These are phyloP conservation scores for Gavia stellata DNA, from an alignment of 2,113 vertebrate species.

Conservation along the genomic window DNA sequence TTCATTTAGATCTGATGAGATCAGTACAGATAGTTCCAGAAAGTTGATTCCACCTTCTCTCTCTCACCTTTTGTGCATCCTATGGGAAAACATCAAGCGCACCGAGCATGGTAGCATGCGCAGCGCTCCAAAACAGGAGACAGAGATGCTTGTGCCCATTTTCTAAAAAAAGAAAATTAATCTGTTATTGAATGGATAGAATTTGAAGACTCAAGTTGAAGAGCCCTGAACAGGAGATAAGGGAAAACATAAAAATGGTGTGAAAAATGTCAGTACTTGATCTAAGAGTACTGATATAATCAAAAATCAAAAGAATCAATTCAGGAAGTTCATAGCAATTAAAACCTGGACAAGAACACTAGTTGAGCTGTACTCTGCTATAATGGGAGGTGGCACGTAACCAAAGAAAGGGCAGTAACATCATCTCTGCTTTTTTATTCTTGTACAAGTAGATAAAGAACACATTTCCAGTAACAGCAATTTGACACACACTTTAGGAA, in stretches of 20 bases:
- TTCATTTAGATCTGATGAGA: background rate
- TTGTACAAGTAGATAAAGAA: background rate
- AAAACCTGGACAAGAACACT: background rate
- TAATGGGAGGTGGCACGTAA: background rate
- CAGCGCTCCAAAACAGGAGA: background rate
- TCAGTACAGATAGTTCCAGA: background rate
- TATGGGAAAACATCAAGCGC: background rate
- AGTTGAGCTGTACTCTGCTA: background rate
- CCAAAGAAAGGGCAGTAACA: background rate
- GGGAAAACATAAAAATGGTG: background rate
- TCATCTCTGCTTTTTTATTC: background rate
- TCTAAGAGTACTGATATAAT: background rate
- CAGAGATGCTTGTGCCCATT: background rate
- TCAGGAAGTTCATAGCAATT: background rate
- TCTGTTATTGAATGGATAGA: background rate
- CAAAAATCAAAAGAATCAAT: background rate
- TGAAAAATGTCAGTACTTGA: conserved; percentile 7
- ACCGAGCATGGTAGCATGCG: background rate
- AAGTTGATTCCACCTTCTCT: background rate
- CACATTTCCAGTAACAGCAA: background rate
- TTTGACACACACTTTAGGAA: background rate
- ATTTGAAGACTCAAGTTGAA: background rate
- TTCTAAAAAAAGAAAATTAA: background rate
- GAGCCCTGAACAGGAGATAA: background rate
- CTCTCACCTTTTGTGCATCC: background rate